phyloP scores from a whole-genome alignment of 2,888 invertebrate species.

The Caenorhabditis sp. region DNA sequence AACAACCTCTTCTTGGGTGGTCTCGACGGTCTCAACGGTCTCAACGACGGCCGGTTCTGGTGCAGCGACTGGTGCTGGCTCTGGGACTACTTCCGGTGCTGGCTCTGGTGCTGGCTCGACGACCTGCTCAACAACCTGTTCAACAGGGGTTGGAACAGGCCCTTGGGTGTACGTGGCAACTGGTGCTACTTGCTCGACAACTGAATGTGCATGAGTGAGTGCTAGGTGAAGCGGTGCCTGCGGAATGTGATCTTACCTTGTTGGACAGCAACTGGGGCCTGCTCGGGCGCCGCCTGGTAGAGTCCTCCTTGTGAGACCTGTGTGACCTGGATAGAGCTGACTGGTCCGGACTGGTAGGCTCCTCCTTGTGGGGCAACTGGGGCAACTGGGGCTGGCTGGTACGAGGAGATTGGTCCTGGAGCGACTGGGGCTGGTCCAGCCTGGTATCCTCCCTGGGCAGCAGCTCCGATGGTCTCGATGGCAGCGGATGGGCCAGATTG shows the following conservation, averaged over 20 bases:
- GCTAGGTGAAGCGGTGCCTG: no score
- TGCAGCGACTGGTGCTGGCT: conserved; percentile 32
- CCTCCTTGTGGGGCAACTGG: conserved; percentile 32
- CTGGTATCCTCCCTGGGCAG: conserved; percentile 20
- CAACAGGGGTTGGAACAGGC: conserved; percentile 49
- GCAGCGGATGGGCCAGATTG: conserved; percentile 10
- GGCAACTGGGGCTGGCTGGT: conserved; percentile 24
- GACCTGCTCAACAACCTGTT: conserved; percentile 28
- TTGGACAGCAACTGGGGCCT: conserved; percentile 28
- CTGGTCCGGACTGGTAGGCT: conserved; percentile 56
- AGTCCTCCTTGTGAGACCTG: conserved; percentile 38
- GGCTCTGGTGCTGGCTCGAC: conserved; percentile 27
- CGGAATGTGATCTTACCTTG: conserved; percentile 29
- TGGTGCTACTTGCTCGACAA: conserved; percentile 54
- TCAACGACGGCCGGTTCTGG: conserved; percentile 27
- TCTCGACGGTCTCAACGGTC: conserved; percentile 14
- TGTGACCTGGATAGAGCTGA: conserved; percentile 53
- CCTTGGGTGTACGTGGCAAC: conserved; percentile 52
- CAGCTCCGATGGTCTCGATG: conserved; percentile 5
- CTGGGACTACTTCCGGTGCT: no score
- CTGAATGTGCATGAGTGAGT: conserved; percentile 23
- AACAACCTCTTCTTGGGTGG: conserved; percentile 27
- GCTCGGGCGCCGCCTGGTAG: conserved; percentile 27
- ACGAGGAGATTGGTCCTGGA: conserved; percentile 11
- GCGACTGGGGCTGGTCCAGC: conserved; percentile 32